Percentiles rank a stretch among this genome's conserved stretches.
These are phyloP conservation scores for Amblyopsis hoosieri DNA, from an alignment of 2,797 vertebrate species.

Conservation along the genomic window DNA sequence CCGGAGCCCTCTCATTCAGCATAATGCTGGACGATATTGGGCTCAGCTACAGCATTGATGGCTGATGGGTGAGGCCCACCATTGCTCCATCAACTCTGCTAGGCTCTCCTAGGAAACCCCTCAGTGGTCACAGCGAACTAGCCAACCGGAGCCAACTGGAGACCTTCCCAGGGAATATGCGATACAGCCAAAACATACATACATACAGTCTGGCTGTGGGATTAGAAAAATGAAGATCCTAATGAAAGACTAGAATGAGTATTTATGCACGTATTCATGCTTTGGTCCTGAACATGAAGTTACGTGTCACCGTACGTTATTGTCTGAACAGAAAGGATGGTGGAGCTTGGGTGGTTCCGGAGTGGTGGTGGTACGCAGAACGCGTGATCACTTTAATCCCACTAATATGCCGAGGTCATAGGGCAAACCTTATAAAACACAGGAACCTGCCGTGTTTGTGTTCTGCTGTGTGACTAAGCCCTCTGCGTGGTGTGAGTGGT, in stretches of 20 bases:
- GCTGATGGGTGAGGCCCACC: constrained; percentile 55
- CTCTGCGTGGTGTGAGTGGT: constrained; percentile 17
- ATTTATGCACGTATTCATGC: not conserved
- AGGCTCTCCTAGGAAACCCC: constrained; percentile 59
- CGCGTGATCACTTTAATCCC: constrained; percentile 47
- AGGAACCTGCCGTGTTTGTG: constrained; percentile 48
- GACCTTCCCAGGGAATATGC: constrained; percentile 55
- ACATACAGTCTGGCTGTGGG: constrained; percentile 7
- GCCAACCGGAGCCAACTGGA: constrained; percentile 60
- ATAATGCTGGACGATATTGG: constrained; percentile 48
- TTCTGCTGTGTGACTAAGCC: constrained; percentile 44
- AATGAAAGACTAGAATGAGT: constrained; percentile 18
- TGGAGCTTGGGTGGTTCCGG: not conserved
- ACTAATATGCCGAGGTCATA: constrained; percentile 34
- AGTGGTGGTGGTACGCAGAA: constrained; percentile 38
- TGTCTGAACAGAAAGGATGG: not conserved
- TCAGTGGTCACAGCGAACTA: constrained; percentile 47
- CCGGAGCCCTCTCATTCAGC: constrained; percentile 40
- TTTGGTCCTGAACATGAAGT: constrained; percentile 11
- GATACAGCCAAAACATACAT: constrained; percentile 24
- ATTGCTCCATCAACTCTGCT: constrained; percentile 47
- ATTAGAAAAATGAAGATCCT: constrained; percentile 31
- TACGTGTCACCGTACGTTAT: not conserved
- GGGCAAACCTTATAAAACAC: constrained; percentile 52
- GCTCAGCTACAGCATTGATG: constrained; percentile 59